Percentiles rank a stretch among this genome's conserved stretches.
phyloP scores from a whole-genome alignment of 1,140 invertebrate genomes.

The Harpegnathos saltator region DNA sequence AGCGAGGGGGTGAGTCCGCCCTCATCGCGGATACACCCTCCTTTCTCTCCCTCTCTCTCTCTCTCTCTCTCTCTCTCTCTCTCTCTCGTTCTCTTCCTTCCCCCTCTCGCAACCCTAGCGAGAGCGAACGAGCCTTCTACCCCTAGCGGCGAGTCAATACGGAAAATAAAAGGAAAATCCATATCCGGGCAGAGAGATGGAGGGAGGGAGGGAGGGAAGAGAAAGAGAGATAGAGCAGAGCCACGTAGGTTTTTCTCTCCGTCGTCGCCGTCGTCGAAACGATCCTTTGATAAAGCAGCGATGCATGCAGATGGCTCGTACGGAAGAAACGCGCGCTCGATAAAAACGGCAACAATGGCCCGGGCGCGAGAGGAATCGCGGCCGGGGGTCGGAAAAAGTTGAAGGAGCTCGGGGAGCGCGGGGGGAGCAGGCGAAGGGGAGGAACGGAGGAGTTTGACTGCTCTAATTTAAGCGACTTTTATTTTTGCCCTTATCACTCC shows the following conservation, averaged over 20 bases:
- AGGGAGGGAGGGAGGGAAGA: neutral
- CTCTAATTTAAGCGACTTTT: no score
- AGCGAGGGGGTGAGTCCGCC: neutral
- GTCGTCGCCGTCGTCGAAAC: slow-evolving; percentile 45
- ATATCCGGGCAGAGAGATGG: neutral
- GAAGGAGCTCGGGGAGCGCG: neutral
- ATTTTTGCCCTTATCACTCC: no score
- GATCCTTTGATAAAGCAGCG: slow-evolving; percentile 70
- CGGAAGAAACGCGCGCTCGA: slow-evolving; percentile 55
- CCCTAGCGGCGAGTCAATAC: slow-evolving; percentile 31
- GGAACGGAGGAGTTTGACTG: neutral
- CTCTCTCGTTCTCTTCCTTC: neutral
- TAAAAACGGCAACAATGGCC: slow-evolving; percentile 66
- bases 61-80: neutral
- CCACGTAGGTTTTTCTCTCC: neutral
- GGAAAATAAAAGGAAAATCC: slow-evolving; percentile 48
- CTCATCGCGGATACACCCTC: slow-evolving; percentile 28
- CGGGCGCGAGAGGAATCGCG: slow-evolving; percentile 36
- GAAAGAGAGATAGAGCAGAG: neutral
- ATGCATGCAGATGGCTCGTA: slow-evolving; percentile 64
- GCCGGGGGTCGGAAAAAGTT: slow-evolving; percentile 11
- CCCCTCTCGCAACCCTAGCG: neutral
- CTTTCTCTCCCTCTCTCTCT: neutral
- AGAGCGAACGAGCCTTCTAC: neutral
- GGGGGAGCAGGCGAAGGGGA: neutral